phyloP scores from a whole-genome alignment of 2,113 vertebrate genomes.

The Scalopus aquaticus region DNA sequence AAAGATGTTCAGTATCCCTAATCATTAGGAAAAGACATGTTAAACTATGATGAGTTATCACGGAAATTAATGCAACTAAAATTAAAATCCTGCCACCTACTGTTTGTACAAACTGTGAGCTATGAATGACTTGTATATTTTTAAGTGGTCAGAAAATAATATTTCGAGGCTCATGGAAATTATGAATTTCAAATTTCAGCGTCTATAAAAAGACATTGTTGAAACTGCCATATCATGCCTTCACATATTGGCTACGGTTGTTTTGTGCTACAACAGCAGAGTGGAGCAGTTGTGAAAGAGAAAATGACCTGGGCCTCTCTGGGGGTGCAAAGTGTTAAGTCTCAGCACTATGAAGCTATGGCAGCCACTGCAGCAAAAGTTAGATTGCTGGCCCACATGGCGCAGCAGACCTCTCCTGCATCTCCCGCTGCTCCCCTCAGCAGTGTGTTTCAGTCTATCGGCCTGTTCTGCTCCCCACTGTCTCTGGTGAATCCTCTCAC shows the following conservation, averaged over 20 bases:
- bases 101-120: not conserved
- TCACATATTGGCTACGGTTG: not conserved
- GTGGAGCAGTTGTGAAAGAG: not conserved
- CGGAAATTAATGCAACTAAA: too few species aligned
- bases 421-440: too few species aligned
- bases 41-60: not conserved
- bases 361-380: too few species aligned
- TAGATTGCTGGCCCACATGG: too few species aligned
- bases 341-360: too few species aligned
- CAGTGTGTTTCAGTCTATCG: too few species aligned
- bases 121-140: not conserved
- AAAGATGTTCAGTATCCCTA: not conserved
- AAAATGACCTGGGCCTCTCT: too few species aligned
- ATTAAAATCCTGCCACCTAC: not conserved
- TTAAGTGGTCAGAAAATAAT: not conserved
- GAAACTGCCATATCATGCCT: not conserved
- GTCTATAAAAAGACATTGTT: not conserved
- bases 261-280: not conserved
- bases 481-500: too few species aligned
- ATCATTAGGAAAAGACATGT: not conserved
- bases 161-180: not conserved
- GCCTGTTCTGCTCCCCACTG: too few species aligned
- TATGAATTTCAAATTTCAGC: not conserved
- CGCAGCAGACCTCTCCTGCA: too few species aligned
- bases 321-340: too few species aligned